Percentiles rank a stretch among this genome's conserved stretches.
phyloP scores from a whole-genome alignment of 2,797 vertebrate species.

The Alosa sapidissima region DNA sequence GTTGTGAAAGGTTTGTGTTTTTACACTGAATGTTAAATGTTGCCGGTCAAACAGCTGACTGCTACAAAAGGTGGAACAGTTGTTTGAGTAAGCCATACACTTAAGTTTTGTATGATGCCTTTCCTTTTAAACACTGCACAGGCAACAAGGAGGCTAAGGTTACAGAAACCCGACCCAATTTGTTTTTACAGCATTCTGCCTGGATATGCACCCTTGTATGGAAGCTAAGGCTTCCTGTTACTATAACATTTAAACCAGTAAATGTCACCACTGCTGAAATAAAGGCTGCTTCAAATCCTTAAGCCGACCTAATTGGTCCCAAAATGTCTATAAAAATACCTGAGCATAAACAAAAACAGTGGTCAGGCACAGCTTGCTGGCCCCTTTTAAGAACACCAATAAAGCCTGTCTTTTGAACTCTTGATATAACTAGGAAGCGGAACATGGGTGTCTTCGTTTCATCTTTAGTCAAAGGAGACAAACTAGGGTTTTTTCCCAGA shows the following conservation, averaged over 20 bases:
- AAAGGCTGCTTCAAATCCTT: conserved; percentile 31
- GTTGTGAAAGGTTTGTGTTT: background rate
- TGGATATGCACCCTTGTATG: conserved; percentile 34
- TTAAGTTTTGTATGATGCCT: background rate
- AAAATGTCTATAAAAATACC: conserved; percentile 46
- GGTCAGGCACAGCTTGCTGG: conserved; percentile 32
- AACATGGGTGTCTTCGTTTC: background rate
- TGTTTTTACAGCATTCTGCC: conserved; percentile 36
- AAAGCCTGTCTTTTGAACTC: conserved; percentile 39
- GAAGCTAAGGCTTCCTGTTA: conserved; percentile 33
- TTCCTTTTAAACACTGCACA: conserved; percentile 47
- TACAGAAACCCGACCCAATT: conserved; percentile 22
- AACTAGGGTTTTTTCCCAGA: background rate
- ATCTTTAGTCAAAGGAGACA: background rate
- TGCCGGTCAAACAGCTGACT: too few relatives aligned
- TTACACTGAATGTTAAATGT: too few relatives aligned
- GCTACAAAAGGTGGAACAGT: background rate
- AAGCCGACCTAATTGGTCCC: conserved; percentile 50
- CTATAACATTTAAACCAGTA: conserved; percentile 47
- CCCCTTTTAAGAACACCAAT: conserved; percentile 41
- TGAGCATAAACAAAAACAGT: conserved; percentile 33
- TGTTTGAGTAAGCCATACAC: background rate
- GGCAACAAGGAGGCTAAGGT: conserved; percentile 45
- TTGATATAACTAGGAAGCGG: conserved; percentile 17
- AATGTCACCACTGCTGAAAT: conserved; percentile 39